Conservation (phyloP, 2,797 vertebrate genomes). For the Acestrorhynchus altus region DNA sequence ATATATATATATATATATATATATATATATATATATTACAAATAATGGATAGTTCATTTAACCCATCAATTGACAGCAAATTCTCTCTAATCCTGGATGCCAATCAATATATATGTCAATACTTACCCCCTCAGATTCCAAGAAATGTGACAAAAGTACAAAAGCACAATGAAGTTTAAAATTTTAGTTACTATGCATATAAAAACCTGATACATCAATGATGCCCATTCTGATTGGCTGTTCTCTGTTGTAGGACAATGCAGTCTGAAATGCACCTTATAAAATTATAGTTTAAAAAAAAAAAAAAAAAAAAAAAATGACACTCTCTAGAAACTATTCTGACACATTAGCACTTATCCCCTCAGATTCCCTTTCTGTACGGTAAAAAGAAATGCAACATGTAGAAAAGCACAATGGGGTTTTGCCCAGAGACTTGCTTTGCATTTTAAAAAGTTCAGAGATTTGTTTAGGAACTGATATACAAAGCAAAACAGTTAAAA, state of each 20-base stretch:
- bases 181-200: too few relatives aligned
- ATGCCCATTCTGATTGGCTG: too few relatives aligned
- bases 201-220: too few relatives aligned
- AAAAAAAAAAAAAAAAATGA: slow-evolving; percentile 23
- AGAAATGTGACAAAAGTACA: too few relatives aligned
- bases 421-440: not conserved
- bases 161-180: too few relatives aligned
- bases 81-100: slow-evolving; percentile 4
- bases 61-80: not conserved
- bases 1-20: too few relatives aligned
- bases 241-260: too few relatives aligned
- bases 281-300: too few relatives aligned
- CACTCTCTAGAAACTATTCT: slow-evolving; percentile 20
- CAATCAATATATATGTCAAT: too few relatives aligned
- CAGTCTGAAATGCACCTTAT: too few relatives aligned
- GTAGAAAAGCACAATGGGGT: not conserved
- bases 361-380: slow-evolving; percentile 10
- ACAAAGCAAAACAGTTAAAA: not conserved
- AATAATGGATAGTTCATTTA: not conserved
- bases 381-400: not conserved
- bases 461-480: not conserved
- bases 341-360: slow-evolving; percentile 23
- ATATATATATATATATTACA: too few relatives aligned
- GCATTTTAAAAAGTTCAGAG: not conserved
- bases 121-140: too few relatives aligned